phyloP scores from a whole-genome alignment of 1,140 invertebrate genomes.

The Platyura marginata region DNA sequence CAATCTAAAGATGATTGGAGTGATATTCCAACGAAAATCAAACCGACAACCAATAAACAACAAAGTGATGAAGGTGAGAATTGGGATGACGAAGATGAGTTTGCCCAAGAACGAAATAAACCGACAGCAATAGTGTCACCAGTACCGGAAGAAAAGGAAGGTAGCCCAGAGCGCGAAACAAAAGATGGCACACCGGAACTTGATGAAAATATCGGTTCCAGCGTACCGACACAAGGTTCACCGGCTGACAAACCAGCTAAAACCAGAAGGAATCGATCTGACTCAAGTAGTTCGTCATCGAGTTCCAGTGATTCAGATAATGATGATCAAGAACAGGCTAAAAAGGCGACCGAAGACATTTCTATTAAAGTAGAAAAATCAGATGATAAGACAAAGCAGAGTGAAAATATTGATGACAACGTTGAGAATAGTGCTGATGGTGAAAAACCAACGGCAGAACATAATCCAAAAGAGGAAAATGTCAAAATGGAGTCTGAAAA shows the following conservation, averaged over 20 bases:
- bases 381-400: conserved; percentile 6
- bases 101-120: not conserved
- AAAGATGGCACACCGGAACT: too few relatives aligned
- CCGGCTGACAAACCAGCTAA: too few relatives aligned
- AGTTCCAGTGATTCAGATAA: not conserved
- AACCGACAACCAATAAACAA: too few relatives aligned
- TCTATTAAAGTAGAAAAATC: conserved; percentile 8
- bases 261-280: too few relatives aligned
- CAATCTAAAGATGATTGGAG: too few relatives aligned
- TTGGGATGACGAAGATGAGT: not conserved
- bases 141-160: too few relatives aligned
- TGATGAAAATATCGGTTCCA: too few relatives aligned
- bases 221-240: too few relatives aligned
- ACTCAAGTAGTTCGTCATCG: conserved; percentile 4
- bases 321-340: too few relatives aligned
- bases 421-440: conserved; percentile 7
- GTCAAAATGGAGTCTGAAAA: conserved; percentile 4
- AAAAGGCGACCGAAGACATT: conserved; percentile 5
- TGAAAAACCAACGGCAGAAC: conserved; percentile 9
- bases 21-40: too few relatives aligned
- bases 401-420: conserved; percentile 14
- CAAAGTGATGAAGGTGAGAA: conserved; percentile 21
- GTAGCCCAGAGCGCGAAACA: too few relatives aligned
- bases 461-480: conserved; percentile 9
- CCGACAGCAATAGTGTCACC: too few relatives aligned